Base-by-base conservation (phyloP, 2,888 invertebrate species). In the Polia nebulosa region DNA sequence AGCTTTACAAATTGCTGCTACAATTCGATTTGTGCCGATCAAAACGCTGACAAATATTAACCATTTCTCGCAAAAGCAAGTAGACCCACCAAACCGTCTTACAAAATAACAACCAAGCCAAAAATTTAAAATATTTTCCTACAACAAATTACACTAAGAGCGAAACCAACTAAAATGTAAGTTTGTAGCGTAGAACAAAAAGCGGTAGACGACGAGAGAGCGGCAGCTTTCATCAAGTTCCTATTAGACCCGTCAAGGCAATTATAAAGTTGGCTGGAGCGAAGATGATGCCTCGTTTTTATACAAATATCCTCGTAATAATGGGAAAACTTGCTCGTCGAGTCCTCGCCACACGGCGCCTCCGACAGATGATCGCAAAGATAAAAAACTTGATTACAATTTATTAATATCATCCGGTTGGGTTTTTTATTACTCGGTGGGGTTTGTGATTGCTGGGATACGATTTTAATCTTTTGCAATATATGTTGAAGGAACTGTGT, bases 201-300 rank as follows among this genome's bases (percentile, higher is more conserved):
- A 90, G 91, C 89, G 87, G 88, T 88, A 87, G 90, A 87, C 85
- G 85, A 65, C 82, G 79, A 66, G 47, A 63, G 69, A 76, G 85
- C 85, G 94, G 93, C 92, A 93, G 92, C 93, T 94, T 93, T 92
- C 94, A 94, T 94, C 93, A 93, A 94, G 92, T 94, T 94, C 93
- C 91, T 90, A 94, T 95, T 94, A 94, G 88, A 89, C 85, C 90
- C 93, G 93, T 91, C 94, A 92, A 95, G 92, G 90, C 94, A 95
- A 95, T 95, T 95, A 95, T 88, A 93, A 94, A 94, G 93, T 94
- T 94, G 92, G 80, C 82, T 85, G 87, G 86, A 84, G 87, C 87
- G 83, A 85, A 89, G 87, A 88, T 89, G 91, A 92, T 92, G 85
- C 86, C 88, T 85, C 91, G 87, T 93, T 93, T 93, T 94, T 94